Conservation (phyloP, 2,888 invertebrate species). For the Drosophila ochracea region DNA sequence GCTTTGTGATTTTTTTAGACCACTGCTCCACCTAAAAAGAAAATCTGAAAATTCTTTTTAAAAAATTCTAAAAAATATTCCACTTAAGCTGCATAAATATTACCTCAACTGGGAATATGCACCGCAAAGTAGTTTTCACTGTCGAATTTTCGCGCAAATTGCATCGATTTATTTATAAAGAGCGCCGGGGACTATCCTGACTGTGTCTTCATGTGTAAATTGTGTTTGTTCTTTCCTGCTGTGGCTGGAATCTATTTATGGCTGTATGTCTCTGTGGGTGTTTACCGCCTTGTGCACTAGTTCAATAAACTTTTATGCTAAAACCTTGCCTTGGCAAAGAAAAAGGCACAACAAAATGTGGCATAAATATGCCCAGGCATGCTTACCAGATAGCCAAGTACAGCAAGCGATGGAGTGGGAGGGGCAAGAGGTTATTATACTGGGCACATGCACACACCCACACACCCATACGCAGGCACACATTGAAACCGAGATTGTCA, state of each 20-base stretch:
- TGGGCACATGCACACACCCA: not conserved
- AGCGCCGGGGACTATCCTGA: constrained; percentile 22
- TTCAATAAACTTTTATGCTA: constrained; percentile 80
- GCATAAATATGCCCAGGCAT: constrained; percentile 74
- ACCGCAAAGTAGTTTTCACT: constrained; percentile 35
- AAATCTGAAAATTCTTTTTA: not conserved
- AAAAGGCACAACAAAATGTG: constrained; percentile 8
- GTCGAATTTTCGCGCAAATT: constrained; percentile 33
- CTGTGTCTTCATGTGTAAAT: constrained; percentile 18
- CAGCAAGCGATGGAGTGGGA: not conserved
- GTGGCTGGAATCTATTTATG: constrained; percentile 30
- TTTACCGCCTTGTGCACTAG: constrained; percentile 50
- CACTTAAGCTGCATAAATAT: not conserved
- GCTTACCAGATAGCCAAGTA: constrained; percentile 51
- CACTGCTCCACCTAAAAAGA: not conserved
- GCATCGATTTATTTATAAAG: constrained; percentile 43
- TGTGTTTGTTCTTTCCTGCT: constrained; percentile 13
- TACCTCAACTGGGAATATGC: not conserved
- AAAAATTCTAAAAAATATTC: not conserved
- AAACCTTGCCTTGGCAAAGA: constrained; percentile 55
- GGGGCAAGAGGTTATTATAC: constrained; percentile 7
- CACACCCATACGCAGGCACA: constrained; percentile 51
- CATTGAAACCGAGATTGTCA: constrained; percentile 78
- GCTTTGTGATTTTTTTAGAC: not conserved
- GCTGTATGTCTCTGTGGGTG: not conserved